These are phyloP conservation scores for Melitaea cinxia DNA, from an alignment of 1,140 invertebrate genomes.

Conservation along the genomic window DNA sequence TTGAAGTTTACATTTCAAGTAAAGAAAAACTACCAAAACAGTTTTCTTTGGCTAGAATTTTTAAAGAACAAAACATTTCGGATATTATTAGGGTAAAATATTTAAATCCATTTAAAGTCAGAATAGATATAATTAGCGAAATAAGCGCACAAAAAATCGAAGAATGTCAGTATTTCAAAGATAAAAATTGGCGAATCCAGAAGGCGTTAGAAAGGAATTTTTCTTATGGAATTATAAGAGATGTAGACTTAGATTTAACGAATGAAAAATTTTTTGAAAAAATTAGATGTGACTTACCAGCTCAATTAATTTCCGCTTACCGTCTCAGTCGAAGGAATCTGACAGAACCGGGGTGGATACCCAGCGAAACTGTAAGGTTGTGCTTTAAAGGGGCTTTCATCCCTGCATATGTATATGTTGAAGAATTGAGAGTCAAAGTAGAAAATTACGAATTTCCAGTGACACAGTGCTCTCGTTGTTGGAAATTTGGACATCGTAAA, in stretches of 20 bases:
- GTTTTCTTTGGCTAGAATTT: constrained; percentile 34
- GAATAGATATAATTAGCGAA: constrained; percentile 6
- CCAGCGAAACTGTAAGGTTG: constrained; percentile 28
- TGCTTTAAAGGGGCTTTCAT: constrained; percentile 27
- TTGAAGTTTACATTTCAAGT: constrained; percentile 22
- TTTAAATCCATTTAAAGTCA: constrained; percentile 29
- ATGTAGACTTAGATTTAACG: constrained; percentile 24
- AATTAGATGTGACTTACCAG: not conserved
- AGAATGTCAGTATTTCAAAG: constrained; percentile 16
- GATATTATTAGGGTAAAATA: constrained; percentile 32
- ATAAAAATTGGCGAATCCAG: constrained; percentile 30
- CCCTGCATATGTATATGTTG: constrained; percentile 21
- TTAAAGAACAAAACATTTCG: constrained; percentile 24
- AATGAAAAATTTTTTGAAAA: constrained; percentile 19
- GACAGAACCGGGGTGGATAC: constrained; percentile 14
- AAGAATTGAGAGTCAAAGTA: constrained; percentile 27
- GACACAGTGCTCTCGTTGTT: constrained; percentile 27
- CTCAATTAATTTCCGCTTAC: constrained; percentile 13
- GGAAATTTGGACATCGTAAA: no score
- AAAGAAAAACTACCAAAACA: constrained; percentile 36
- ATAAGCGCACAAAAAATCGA: not conserved
- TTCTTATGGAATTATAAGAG: constrained; percentile 28
- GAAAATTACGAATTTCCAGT: constrained; percentile 31
- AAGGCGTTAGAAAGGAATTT: constrained; percentile 18
- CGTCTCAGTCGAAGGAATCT: constrained; percentile 11